Evolutionary conservation across 2,888 invertebrate species (phyloP).

Genomic region (Neoscelio sp.): DNA sequence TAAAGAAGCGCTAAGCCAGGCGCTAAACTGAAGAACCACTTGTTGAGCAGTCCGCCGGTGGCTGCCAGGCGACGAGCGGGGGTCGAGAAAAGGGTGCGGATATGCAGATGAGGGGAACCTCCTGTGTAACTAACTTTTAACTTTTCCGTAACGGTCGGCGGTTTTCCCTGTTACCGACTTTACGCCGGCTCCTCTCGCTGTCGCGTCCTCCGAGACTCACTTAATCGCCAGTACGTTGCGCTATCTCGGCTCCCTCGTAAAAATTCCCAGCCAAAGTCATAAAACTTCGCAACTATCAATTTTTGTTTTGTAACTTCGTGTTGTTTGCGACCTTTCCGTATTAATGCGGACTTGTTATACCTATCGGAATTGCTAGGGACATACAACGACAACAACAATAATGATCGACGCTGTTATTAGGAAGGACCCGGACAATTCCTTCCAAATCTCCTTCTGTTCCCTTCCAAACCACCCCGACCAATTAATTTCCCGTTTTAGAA

Average conservation of each 20-base stretch:
- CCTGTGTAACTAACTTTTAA: constrained; percentile 82
- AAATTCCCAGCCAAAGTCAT: constrained; percentile 23
- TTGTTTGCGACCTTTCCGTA: constrained; percentile 9
- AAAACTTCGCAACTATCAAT: constrained; percentile 33
- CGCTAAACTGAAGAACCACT: constrained; percentile 83
- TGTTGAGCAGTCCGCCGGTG: constrained; percentile 79
- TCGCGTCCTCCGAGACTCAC: constrained; percentile 36
- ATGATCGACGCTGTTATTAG: too few species aligned
- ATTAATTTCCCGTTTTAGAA: too few species aligned
- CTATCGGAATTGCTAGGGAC: not conserved
- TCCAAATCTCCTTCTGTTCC: too few species aligned
- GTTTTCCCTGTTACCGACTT: constrained; percentile 70
- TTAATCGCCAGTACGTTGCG: constrained; percentile 45
- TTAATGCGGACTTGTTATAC: not conserved
- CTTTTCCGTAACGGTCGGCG: constrained; percentile 77
- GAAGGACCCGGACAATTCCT: too few species aligned
- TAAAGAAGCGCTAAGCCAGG: constrained; percentile 82
- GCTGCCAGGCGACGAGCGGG: constrained; percentile 67
- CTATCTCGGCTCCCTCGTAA: constrained; percentile 36
- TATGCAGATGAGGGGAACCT: constrained; percentile 81
- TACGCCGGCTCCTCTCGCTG: constrained; percentile 52
- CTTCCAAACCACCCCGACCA: too few species aligned
- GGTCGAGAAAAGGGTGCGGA: constrained; percentile 73
- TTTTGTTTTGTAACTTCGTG: constrained; percentile 15
- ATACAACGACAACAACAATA: too few species aligned